Base-by-base conservation (phyloP, 2,888 invertebrate genomes). In the Tiliacea aurago region DNA sequence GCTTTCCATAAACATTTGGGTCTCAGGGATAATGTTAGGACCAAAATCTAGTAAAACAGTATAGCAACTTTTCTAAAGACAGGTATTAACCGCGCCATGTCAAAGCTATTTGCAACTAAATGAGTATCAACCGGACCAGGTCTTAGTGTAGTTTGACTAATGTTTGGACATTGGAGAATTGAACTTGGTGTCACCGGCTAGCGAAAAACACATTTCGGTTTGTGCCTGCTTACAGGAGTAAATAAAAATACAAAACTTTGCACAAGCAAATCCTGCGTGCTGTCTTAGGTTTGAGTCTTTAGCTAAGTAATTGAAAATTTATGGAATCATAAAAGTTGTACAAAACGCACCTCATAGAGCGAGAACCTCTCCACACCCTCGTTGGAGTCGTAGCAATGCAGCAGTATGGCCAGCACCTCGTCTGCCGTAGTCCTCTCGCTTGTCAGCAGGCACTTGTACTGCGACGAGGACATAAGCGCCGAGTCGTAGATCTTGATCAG, bases 401-500 rank as follows among this genome's bases (percentile, higher is more conserved):
- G 96, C 74, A 99, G 94, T 84, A 99, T 97, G 79, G 98, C 97
- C 78, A 99, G 97, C 78, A 99, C 96, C 94, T 99, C 99, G 91
- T 98, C 98, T 0, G 98, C 98, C 37, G 98, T 98, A 64, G 99
- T 99, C 89, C 98, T 97, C 88, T 99, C 98, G 84, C 99, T 99
- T 88, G 99, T 98, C 84, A 99, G 97, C 86, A 99, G 96, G 86
- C 98, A 98, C 96, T 99, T 99, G 97, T 99, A 99, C 96, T 99
- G 98, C 0, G 99, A 99, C 91, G 98, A 98, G 70, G 98, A 98
- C 97, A 98, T 98, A 83, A 99, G 96, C 51, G 98, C 98, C 28
- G 98, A 98, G 94, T 99, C 99, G 96, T 99, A 98, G 73, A 99
- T 98, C 94, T 99, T 98, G 84, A 99, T 98, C 79, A 99, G 96